Evolutionary conservation across 2,888 invertebrate species (phyloP).

Genomic region (Trichopria drosophilae): DNA sequence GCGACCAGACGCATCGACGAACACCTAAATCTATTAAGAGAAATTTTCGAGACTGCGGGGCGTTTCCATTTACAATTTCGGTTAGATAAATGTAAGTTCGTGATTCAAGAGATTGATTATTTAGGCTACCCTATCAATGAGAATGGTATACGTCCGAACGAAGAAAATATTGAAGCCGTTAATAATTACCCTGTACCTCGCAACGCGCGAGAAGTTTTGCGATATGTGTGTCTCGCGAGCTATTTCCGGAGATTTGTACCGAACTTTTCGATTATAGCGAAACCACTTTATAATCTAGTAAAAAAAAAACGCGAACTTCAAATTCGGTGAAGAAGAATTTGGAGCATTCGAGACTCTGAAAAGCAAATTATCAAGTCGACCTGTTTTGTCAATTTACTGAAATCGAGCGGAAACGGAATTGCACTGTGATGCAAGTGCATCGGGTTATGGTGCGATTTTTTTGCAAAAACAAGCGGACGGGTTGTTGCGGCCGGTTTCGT

Average conservation of each 20-base stretch:
- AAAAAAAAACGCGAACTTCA: too few relatives aligned
- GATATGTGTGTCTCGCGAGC: constrained; percentile 7
- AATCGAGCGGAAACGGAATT: constrained; percentile 41
- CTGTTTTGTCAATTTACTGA: constrained; percentile 29
- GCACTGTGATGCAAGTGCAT: constrained; percentile 46
- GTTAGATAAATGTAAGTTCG: constrained; percentile 8
- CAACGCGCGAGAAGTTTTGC: constrained; percentile 1
- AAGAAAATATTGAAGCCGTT: constrained; percentile 10
- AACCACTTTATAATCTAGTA: too few relatives aligned
- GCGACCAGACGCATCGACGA: constrained; percentile 9
- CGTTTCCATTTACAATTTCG: too few relatives aligned
- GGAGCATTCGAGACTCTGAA: constrained; percentile 26
- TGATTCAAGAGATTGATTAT: not conserved
- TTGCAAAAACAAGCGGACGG: constrained; percentile 41
- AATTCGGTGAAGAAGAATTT: constrained; percentile 23
- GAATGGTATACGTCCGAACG: too few relatives aligned
- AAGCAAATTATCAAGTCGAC: constrained; percentile 15
- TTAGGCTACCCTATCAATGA: constrained; percentile 6
- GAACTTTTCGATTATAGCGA: constrained; percentile 4
- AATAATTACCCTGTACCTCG: constrained; percentile 10
- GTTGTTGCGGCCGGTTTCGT: constrained; percentile 37
- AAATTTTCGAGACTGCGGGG: constrained; percentile 22
- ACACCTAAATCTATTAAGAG: not conserved
- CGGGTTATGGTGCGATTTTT: constrained; percentile 45
- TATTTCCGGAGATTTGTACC: constrained; percentile 13